Evolutionary conservation across 2,113 vertebrate genomes (phyloP).

Genomic region (Rhinolophus sinicus): DNA sequence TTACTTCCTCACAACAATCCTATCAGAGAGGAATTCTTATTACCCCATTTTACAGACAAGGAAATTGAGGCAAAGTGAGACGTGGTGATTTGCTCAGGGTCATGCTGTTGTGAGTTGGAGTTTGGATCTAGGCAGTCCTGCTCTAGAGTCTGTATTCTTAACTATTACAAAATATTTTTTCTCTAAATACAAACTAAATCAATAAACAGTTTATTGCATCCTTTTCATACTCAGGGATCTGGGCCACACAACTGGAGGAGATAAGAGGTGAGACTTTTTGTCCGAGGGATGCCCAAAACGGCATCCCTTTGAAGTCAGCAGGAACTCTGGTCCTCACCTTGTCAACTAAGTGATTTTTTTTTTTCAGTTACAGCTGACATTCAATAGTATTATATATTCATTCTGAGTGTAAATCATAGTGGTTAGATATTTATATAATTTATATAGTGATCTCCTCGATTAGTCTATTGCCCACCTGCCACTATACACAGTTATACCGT

Average conservation of each 20-base stretch:
- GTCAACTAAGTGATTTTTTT: not conserved
- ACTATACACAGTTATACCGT: no score
- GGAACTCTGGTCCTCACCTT: not conserved
- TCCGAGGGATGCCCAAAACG: no score
- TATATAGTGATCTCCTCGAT: no score
- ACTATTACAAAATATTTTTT: not conserved
- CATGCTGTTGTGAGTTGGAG: not conserved
- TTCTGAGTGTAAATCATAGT: no score
- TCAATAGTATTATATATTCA: no score
- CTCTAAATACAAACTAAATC: not conserved
- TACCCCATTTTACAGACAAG: not conserved
- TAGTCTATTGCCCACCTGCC: no score
- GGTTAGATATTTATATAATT: no score
- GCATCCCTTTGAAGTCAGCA: not conserved
- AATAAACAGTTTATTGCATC: not conserved
- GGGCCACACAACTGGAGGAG: not conserved
- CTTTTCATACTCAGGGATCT: not conserved
- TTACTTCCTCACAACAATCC: not conserved
- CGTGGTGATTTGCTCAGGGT: not conserved
- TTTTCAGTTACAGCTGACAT: no score
- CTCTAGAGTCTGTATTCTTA: not conserved
- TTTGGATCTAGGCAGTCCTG: not conserved
- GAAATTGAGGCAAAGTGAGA: not conserved
- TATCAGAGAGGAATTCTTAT: not conserved
- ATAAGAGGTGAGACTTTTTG: not conserved